phyloP scores from a whole-genome alignment of 2,797 vertebrate species.

The Syngnathus acus region DNA sequence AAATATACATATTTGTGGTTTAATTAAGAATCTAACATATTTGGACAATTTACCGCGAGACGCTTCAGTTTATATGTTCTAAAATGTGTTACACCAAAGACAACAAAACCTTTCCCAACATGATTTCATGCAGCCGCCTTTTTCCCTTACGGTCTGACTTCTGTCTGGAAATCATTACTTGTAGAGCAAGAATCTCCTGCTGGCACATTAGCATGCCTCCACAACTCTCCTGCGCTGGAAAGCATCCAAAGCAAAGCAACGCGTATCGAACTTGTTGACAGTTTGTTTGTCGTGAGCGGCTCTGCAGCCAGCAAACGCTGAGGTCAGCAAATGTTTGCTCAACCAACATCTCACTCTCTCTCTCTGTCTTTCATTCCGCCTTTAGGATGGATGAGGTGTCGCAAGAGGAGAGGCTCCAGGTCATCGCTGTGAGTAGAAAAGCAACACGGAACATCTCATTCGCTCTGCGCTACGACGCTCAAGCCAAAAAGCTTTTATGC shows the following conservation, averaged over 20 bases:
- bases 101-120: not conserved
- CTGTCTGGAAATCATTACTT: conserved; percentile 60
- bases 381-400: conserved; percentile 80
- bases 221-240: conserved; percentile 32
- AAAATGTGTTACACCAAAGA: not conserved
- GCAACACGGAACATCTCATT: too few relatives aligned
- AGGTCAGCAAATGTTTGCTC: conserved; percentile 10
- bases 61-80: too few relatives aligned
- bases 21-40: too few relatives aligned
- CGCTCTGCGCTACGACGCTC: conserved; percentile 29
- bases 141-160: conserved; percentile 15
- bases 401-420: conserved; percentile 90
- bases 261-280: conserved; percentile 37
- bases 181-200: conserved; percentile 59
- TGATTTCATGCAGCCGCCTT: not conserved
- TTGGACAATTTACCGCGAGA: too few relatives aligned
- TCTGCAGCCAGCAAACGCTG: conserved; percentile 19
- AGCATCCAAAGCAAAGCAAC: conserved; percentile 29
- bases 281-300: conserved; percentile 26
- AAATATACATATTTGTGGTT: too few relatives aligned
- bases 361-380: conserved; percentile 14
- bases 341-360: conserved; percentile 11
- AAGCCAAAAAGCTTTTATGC: conserved; percentile 45
- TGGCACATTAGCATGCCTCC: conserved; percentile 50
- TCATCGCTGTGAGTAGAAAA: conserved; percentile 82